Evolutionary conservation across 2,797 vertebrate species (phyloP), one percentile per base, ranked within the genome.

Genomic region (Epinephelus malabaricus): DNA sequence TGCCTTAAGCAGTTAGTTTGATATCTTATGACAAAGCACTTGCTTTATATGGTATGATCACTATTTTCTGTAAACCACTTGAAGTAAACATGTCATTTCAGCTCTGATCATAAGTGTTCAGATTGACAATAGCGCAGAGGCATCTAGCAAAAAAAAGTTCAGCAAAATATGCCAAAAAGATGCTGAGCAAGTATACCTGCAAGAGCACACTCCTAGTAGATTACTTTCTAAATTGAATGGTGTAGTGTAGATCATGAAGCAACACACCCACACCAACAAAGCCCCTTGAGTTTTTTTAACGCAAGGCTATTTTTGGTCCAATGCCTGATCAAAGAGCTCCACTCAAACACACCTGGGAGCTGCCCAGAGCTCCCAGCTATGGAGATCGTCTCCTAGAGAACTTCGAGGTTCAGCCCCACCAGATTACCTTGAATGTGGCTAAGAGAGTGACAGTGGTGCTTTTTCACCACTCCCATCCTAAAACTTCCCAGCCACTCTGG

Each of bases 381-480:
- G 21, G 60, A 55, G 38, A 17, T 65, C 27, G n/a, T 59, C 8
- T 62, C 49, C 15, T 23, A 18, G 50, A 55, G 6, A 45, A 53
- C n/a, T 12, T 67, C 2, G 2, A 34, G 13, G 43, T 70, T 68
- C 45, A 53, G 51, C 23, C 19, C 15, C 0, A 51, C 15, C 7
- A 18, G 14, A 27, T 54, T 46, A 56, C 19, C 54, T 46, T 0
- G 21, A 23, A 47, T 71, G 53, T 30, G 69, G 40, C 19, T 25
- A 53, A 64, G 12, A 18, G 45, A 47, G 19, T 64, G 69, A 60
- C 46, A 51, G 67, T 50, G 62, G 51, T 21, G 21, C 46, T 85
- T 81, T 68, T 76, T 78, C 64, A 76, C 76, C 62, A 60, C 30
- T 74, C 45, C 64, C 68, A 69, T 81, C 76, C 51, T 27, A 30